Base-by-base conservation (phyloP, 1,140 invertebrate genomes). In the Hyles vespertilio region DNA sequence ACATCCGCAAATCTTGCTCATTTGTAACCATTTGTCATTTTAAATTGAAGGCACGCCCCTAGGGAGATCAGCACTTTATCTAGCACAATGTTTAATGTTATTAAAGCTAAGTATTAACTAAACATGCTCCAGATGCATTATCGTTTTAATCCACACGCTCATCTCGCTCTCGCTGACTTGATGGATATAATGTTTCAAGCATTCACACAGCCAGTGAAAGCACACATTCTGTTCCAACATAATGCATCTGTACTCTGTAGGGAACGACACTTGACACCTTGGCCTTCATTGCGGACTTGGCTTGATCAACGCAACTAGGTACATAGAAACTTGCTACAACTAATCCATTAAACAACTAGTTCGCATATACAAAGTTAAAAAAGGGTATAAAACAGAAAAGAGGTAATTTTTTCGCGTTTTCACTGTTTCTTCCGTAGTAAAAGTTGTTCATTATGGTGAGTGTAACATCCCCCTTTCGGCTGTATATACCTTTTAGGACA, bases 181-280 rank as follows among this genome's bases (percentile, higher is more conserved):
- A 45, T 79, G 70, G 77, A 81, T 82, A 77, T 84, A 74, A 67
- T 63, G 74, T 87, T 84, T 75, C 81, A 63, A 74, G 65, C 69
- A 70, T 81, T 77, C 72, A 81, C 59, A 68, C 63, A 63, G 60
- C 52, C 64, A 80, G 84, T 75, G 81, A 84, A 84, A 84, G 81
- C 79, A 79, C 78, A 83, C 77, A 74, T 71, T 69, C 67, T 73
- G 70, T 72, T 81, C 79, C 74, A 77, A 74, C 70, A 72, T 77
- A 75, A 75, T 73, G 77, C 81, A 70, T 83, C 73, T 65, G 74
- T 78, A 69, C 65, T 62, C 67, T 64, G 71, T 77, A 69, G 63
- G 61, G 65, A 69, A 59, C 69, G 83, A 74, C 71, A 86, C 78
- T 72, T 81, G 83, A 86, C 73, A 84, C 80, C 75, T 75, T 74